phyloP scores from a whole-genome alignment of 2,113 vertebrate genomes.

The Bettongia penicillata region DNA sequence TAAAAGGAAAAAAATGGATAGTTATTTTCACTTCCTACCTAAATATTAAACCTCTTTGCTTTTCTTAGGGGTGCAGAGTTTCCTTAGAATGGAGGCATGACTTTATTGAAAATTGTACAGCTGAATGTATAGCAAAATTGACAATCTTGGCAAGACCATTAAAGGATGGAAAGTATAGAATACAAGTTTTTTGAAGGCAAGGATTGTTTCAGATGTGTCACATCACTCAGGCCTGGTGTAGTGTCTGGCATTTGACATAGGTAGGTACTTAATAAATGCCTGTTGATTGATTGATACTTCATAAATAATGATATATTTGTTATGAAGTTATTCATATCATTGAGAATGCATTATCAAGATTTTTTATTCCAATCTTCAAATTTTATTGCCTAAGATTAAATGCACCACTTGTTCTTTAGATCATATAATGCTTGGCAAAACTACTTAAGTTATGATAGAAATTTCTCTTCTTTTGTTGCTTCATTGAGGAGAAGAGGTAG shows the following conservation, averaged over 20 bases:
- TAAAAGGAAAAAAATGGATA: not conserved
- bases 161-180: not conserved
- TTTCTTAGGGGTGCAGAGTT: not conserved
- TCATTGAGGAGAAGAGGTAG: not conserved
- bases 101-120: not conserved
- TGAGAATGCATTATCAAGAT: not conserved
- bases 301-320: slow-evolving; percentile 20
- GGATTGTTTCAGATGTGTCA: not conserved
- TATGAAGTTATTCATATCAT: slow-evolving; percentile 30
- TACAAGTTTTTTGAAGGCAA: not conserved
- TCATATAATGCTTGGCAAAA: slow-evolving; percentile 20
- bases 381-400: not conserved
- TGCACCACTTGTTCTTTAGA: not conserved
- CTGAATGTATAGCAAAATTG: not conserved
- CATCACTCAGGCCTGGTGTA: not conserved
- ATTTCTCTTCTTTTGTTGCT: not conserved
- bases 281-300: not conserved
- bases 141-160: not conserved
- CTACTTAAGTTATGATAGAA: slow-evolving; percentile 22
- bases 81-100: not conserved
- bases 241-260: not conserved
- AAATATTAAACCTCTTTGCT: not conserved
- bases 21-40: not conserved
- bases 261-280: not conserved
- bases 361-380: not conserved